phyloP scores from a whole-genome alignment of 2,888 invertebrate species.

The Thereva nobilitata region DNA sequence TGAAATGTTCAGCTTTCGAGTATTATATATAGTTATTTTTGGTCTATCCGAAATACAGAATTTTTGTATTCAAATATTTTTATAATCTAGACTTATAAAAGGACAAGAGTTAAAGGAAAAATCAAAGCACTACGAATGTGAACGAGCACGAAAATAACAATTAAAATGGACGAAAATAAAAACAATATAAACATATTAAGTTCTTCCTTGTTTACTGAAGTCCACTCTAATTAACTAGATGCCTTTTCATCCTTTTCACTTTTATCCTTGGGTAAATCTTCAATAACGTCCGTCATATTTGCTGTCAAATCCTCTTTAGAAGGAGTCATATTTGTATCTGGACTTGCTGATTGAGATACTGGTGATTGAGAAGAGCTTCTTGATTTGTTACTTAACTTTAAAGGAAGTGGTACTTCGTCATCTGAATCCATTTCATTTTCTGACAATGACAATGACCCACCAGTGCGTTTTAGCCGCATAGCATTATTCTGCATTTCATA shows the following conservation, averaged over 20 bases:
- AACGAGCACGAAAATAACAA: too few relatives aligned
- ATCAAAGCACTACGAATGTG: too few relatives aligned
- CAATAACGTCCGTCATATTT: constrained; percentile 19
- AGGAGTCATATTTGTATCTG: constrained; percentile 17
- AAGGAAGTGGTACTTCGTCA: constrained; percentile 48
- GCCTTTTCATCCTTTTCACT: not conserved
- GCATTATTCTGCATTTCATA: constrained; percentile 56
- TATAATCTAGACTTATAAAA: too few relatives aligned
- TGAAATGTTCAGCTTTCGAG: too few relatives aligned
- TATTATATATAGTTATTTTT: too few relatives aligned
- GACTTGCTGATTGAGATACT: constrained; percentile 39
- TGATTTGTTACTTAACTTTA: constrained; percentile 43
- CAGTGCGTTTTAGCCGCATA: constrained; percentile 67
- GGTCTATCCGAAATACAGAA: too few relatives aligned
- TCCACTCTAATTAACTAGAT: too few relatives aligned
- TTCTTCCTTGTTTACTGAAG: too few relatives aligned
- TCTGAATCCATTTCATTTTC: constrained; percentile 83
- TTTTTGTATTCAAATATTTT: too few relatives aligned
- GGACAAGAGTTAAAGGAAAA: too few relatives aligned
- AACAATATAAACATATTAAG: too few relatives aligned
- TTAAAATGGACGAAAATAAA: too few relatives aligned
- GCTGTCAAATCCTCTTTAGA: constrained; percentile 14
- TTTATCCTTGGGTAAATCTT: constrained; percentile 24
- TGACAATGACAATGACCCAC: constrained; percentile 79
- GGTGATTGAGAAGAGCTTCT: constrained; percentile 46